A percentile compares a stretch with the other conserved stretches of the same genome.
phyloP scores from a whole-genome alignment of 1,140 invertebrate species.

The Drosophila parabipectinata region DNA sequence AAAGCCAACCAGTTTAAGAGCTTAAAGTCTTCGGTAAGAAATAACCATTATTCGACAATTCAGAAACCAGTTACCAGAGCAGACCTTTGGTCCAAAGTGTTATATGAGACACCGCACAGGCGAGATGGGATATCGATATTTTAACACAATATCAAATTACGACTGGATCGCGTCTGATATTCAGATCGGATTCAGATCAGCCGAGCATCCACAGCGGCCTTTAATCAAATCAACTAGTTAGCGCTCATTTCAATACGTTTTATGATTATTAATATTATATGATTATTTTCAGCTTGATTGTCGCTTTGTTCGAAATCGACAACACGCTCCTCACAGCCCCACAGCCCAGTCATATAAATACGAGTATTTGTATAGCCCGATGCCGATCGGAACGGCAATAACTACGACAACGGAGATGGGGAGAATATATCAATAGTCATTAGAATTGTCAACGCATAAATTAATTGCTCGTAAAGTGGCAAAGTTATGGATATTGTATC shows the following conservation, averaged over 20 bases:
- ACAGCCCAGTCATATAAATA: conserved; percentile 7
- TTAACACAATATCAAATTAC: conserved; percentile 81
- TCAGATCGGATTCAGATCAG: conserved; percentile 20
- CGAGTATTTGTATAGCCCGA: conserved; percentile 21
- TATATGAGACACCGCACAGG: conserved; percentile 35
- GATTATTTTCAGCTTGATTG: conserved; percentile 75
- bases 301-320: conserved; percentile 67
- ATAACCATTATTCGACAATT: neutral
- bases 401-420: conserved; percentile 18
- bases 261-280: conserved; percentile 82
- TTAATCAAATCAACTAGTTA: conserved; percentile 81
- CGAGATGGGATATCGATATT: conserved; percentile 40
- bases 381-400: conserved; percentile 22
- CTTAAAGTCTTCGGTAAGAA: neutral
- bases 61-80: conserved; percentile 26
- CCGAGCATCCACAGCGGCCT: conserved; percentile 42
- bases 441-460: conserved; percentile 84
- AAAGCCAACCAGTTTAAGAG: too few species aligned
- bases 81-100: conserved; percentile 20
- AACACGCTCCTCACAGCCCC: conserved; percentile 32
- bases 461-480: conserved; percentile 82
- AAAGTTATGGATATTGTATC: conserved; percentile 72
- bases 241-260: conserved; percentile 77
- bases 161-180: conserved; percentile 17
- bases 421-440: conserved; percentile 77